Percentiles rank a stretch among this genome's conserved stretches.
Evolutionary conservation across 2,888 invertebrate genomes (phyloP).

Genomic region (Heliconius erato): DNA sequence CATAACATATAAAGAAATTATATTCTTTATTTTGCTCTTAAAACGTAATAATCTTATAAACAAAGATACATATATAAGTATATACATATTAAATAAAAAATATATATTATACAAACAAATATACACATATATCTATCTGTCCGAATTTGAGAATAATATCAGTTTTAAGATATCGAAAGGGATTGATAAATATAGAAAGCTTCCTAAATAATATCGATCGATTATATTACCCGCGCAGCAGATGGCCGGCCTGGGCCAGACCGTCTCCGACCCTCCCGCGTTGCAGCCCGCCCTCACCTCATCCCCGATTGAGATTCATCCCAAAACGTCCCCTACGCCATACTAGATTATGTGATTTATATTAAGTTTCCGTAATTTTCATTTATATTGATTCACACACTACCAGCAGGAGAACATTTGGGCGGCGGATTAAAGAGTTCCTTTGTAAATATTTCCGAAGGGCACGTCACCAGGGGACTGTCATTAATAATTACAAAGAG

Average conservation of each 20-base stretch:
- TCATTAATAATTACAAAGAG: conserved; percentile 80
- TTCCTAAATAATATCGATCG: conserved; percentile 84
- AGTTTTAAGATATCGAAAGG: conserved; percentile 48
- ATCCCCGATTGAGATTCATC: conserved; percentile 84
- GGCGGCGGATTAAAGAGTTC: conserved; percentile 67
- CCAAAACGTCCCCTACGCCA: conserved; percentile 80
- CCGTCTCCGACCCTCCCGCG: conserved; percentile 73
- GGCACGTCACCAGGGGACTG: conserved; percentile 69
- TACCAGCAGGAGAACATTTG: conserved; percentile 68
- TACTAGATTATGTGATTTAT: conserved; percentile 84
- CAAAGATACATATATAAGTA: background rate
- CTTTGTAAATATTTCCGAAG: conserved; percentile 78
- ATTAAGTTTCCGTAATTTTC: conserved; percentile 85
- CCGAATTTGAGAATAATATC: conserved; percentile 8
- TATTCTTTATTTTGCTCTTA: background rate
- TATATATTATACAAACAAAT: no score
- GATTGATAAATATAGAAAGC: conserved; percentile 67
- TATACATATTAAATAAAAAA: background rate
- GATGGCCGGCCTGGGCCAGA: conserved; percentile 77
- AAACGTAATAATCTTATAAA: background rate
- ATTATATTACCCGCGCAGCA: conserved; percentile 84
- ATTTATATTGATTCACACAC: conserved; percentile 76
- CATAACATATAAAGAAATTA: conserved; percentile 53
- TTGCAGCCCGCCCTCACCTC: conserved; percentile 69
- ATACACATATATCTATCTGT: no score